Evolutionary conservation across 2,888 invertebrate genomes (phyloP).

Genomic region (Synergus laeviventris): DNA sequence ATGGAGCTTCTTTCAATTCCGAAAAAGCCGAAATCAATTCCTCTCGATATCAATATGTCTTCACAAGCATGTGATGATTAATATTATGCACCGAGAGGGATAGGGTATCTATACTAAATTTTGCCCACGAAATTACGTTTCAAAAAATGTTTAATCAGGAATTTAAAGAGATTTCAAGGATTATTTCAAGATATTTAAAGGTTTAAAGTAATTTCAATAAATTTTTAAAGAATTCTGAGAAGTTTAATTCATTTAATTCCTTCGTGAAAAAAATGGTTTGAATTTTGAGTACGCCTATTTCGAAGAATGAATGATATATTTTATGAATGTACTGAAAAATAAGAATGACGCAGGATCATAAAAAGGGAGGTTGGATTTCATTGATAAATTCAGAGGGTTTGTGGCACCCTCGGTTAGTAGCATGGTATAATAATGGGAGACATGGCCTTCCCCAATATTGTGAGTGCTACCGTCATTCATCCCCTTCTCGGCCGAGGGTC

Average conservation of each 20-base stretch:
- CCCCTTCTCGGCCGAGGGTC: conserved; percentile 61
- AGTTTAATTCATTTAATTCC: no score
- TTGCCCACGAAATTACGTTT: no score
- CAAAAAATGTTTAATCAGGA: no score
- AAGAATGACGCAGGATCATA: neutral
- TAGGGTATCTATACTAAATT: no score
- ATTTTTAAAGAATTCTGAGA: no score
- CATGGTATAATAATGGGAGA: conserved; percentile 32
- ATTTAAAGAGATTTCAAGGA: no score
- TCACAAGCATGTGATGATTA: no score
- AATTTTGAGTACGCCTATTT: neutral
- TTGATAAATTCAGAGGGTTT: conserved; percentile 15
- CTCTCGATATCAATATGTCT: no score
- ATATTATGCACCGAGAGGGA: no score
- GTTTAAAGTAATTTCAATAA: no score
- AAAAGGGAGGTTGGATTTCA: neutral
- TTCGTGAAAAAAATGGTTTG: no score
- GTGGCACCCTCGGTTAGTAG: conserved; percentile 46
- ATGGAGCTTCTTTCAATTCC: neutral
- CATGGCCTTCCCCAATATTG: conserved; percentile 60
- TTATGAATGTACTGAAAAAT: neutral
- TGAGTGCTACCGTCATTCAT: conserved; percentile 44
- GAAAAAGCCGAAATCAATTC: neutral
- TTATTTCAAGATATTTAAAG: no score
- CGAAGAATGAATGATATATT: neutral